Evolutionary conservation across 1,140 invertebrate species (phyloP).

Genomic region (Brachionus angularis): DNA sequence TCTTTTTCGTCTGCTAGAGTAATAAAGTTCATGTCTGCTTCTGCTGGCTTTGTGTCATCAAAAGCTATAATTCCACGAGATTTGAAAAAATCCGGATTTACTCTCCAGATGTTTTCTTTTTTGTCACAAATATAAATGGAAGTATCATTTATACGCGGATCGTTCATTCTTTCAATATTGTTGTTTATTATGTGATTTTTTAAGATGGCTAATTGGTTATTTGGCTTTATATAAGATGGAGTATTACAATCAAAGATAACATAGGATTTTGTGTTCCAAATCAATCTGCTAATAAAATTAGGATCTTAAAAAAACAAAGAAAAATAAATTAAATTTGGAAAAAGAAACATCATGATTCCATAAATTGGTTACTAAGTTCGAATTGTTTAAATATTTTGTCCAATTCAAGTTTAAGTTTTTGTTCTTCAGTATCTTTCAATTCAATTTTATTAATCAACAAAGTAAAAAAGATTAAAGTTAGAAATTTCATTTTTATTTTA

Average conservation of each 20-base stretch:
- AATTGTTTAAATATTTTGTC: too few relatives aligned
- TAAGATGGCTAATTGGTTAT: neutral
- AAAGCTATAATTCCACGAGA: slow-evolving; percentile 15
- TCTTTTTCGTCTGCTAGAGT: slow-evolving; percentile 26
- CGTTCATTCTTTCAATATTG: slow-evolving; percentile 6
- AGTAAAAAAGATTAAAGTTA: too few relatives aligned
- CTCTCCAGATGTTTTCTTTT: slow-evolving; percentile 28
- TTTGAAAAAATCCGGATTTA: slow-evolving; percentile 31
- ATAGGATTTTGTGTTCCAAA: neutral
- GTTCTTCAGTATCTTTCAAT: too few relatives aligned
- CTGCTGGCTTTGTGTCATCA: slow-evolving; percentile 12
- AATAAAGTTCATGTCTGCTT: slow-evolving; percentile 38
- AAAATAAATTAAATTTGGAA: too few relatives aligned
- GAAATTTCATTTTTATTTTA: too few relatives aligned
- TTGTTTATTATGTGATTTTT: slow-evolving; percentile 42
- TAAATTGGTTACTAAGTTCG: too few relatives aligned
- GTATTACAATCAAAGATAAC: slow-evolving; percentile 31
- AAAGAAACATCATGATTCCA: too few relatives aligned
- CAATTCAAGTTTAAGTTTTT: too few relatives aligned
- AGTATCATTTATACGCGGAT: slow-evolving; percentile 4
- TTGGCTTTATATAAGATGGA: slow-evolving; percentile 17
- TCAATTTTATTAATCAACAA: too few relatives aligned
- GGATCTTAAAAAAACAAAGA: too few relatives aligned
- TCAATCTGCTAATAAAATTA: too few relatives aligned
- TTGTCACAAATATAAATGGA: slow-evolving; percentile 34